These are phyloP conservation scores for Drosophila setifemur DNA, from an alignment of 1,140 invertebrate species.

Conservation along the genomic window DNA sequence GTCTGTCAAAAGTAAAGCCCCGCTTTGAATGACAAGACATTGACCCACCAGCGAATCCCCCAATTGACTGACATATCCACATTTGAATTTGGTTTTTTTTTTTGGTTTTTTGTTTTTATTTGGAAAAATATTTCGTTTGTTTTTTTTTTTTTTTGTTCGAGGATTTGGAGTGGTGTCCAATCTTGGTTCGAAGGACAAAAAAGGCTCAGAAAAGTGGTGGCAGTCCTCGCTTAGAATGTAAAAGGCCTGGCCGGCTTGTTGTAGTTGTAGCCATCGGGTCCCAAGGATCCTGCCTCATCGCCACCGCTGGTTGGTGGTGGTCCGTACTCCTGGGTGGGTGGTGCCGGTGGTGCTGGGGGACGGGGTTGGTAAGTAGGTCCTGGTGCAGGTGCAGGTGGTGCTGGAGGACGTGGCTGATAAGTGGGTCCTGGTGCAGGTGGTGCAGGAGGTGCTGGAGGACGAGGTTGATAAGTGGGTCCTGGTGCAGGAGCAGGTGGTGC, in stretches of 20 bases:
- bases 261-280: constrained; percentile 54
- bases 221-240: constrained; percentile 39
- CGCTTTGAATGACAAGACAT: constrained; percentile 16
- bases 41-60: constrained; percentile 36
- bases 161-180: constrained; percentile 5
- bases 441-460: constrained; percentile 20
- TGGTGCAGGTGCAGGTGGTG: constrained; percentile 29
- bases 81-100: constrained; percentile 44
- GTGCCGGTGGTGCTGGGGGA: constrained; percentile 26
- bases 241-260: constrained; percentile 48
- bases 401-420: constrained; percentile 14
- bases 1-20: constrained; percentile 50
- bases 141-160: constrained; percentile 14
- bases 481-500: constrained; percentile 27
- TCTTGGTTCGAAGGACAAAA: constrained; percentile 15
- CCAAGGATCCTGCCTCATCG: constrained; percentile 31
- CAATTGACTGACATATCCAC: constrained; percentile 45
- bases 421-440: constrained; percentile 12
- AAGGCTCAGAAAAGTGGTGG: neutral
- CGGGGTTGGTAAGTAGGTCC: constrained; percentile 32
- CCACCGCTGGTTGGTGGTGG: constrained; percentile 51
- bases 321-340: constrained; percentile 47
- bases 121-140: constrained; percentile 51
- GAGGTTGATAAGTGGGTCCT: constrained; percentile 29
- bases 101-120: constrained; percentile 60